Conservation (phyloP, 2,797 vertebrate genomes). For the Sphaeramia orbicularis region DNA sequence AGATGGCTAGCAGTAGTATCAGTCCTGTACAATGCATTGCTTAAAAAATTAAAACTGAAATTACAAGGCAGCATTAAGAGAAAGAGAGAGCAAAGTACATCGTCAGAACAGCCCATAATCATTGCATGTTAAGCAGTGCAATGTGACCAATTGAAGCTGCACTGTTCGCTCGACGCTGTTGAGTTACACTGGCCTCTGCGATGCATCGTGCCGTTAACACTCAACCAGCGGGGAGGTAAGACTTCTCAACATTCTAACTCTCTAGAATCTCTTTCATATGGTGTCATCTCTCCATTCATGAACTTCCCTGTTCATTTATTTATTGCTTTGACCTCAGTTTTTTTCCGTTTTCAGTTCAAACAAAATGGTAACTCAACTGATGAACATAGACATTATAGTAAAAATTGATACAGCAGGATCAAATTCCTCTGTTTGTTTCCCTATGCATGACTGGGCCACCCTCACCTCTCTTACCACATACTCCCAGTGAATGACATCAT, state of each 20-base stretch:
- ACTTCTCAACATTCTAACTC: slow-evolving; percentile 62
- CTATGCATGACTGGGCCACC: slow-evolving; percentile 69
- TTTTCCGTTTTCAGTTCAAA: slow-evolving; percentile 75
- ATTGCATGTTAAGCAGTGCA: slow-evolving; percentile 68
- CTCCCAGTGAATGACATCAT: slow-evolving; percentile 70
- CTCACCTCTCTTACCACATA: slow-evolving; percentile 67
- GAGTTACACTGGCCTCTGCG: slow-evolving; percentile 26
- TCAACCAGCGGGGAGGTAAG: slow-evolving; percentile 36
- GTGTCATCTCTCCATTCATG: slow-evolving; percentile 81
- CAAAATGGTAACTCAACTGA: slow-evolving; percentile 79
- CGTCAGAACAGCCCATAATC: slow-evolving; percentile 45
- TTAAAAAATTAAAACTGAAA: slow-evolving; percentile 40
- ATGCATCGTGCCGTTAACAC: slow-evolving; percentile 27
- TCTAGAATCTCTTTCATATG: slow-evolving; percentile 64
- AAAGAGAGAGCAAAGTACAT: slow-evolving; percentile 49
- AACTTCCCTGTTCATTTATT: slow-evolving; percentile 82
- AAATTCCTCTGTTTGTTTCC: slow-evolving; percentile 70
- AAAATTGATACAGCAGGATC: slow-evolving; percentile 70
- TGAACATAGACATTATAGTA: slow-evolving; percentile 72
- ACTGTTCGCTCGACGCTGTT: slow-evolving; percentile 27
- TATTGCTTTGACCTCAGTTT: slow-evolving; percentile 79
- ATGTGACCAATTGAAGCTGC: slow-evolving; percentile 50
- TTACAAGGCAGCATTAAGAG: slow-evolving; percentile 53
- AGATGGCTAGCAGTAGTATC: slow-evolving; percentile 24
- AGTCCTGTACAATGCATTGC: slow-evolving; percentile 59